A percentile compares a stretch with the other conserved stretches of the same genome.
phyloP scores from a whole-genome alignment of 2,888 invertebrate species.

The Habrosyne pyritoides region DNA sequence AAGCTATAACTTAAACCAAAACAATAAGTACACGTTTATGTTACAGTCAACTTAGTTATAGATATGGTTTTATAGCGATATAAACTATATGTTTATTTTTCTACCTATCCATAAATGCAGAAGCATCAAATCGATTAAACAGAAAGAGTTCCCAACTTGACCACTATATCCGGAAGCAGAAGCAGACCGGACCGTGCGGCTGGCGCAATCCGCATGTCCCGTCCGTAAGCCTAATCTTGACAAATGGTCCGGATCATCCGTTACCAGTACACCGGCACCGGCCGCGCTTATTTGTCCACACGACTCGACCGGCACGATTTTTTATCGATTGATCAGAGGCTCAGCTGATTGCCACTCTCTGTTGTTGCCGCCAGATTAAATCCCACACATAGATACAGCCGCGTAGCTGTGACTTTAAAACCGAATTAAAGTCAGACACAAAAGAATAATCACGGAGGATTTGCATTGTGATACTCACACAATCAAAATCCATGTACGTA shows the following conservation, averaged over 20 bases:
- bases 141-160: conserved; percentile 30
- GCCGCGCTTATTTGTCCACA: conserved; percentile 69
- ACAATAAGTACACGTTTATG: neutral
- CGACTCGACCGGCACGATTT: conserved; percentile 68
- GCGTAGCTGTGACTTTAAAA: conserved; percentile 23
- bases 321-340: conserved; percentile 81
- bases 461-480: conserved; percentile 65
- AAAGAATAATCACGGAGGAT: conserved; percentile 67
- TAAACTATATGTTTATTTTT: too few relatives aligned
- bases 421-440: conserved; percentile 64
- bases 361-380: conserved; percentile 79
- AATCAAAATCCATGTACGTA: conserved; percentile 15
- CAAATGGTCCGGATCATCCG: conserved; percentile 80
- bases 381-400: conserved; percentile 24
- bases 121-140: neutral
- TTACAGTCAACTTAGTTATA: too few relatives aligned
- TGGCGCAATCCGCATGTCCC: conserved; percentile 40
- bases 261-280: conserved; percentile 50
- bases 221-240: conserved; percentile 75
- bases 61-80: too few relatives aligned
- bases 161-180: conserved; percentile 20
- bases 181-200: conserved; percentile 18
- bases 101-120: neutral
- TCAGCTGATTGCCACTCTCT: conserved; percentile 80
- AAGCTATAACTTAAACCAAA: neutral